These are phyloP conservation scores for Vespertilio murinus DNA, from an alignment of 2,797 vertebrate genomes.

Conservation along the genomic window DNA sequence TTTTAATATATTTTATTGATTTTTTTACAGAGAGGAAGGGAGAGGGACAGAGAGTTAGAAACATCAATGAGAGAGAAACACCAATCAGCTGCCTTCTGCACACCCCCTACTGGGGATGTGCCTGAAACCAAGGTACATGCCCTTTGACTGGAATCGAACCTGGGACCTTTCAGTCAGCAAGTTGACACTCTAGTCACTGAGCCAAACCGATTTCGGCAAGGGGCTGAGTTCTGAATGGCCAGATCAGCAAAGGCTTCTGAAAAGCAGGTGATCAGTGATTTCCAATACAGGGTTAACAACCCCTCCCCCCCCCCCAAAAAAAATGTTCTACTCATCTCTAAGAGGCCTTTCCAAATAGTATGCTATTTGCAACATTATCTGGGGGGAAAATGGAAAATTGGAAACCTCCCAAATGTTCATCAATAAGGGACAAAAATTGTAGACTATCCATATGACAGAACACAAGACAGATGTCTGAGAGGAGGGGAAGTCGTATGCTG, in stretches of 20 bases:
- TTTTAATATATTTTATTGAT: too few relatives aligned
- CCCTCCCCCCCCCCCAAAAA: too few relatives aligned
- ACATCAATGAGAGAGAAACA: too few relatives aligned
- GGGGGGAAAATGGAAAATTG: background rate
- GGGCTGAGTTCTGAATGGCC: background rate
- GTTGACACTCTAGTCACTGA: too few relatives aligned
- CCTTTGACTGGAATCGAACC: too few relatives aligned
- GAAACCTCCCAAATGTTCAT: constrained; percentile 25
- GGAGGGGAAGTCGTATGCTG: background rate
- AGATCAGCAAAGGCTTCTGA: background rate
- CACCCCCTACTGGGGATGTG: too few relatives aligned
- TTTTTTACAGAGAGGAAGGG: too few relatives aligned
- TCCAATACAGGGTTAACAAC: background rate
- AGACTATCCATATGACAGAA: background rate
- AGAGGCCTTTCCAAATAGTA: background rate
- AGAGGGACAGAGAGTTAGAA: too few relatives aligned
- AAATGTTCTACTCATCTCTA: background rate
- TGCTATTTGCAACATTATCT: background rate
- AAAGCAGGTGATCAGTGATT: background rate
- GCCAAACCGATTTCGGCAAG: too few relatives aligned
- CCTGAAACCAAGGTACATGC: too few relatives aligned
- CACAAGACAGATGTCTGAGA: background rate
- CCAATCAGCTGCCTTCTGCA: too few relatives aligned
- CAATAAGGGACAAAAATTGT: background rate
- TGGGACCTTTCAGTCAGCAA: too few relatives aligned